Evolutionary conservation across 2,888 invertebrate genomes (phyloP), one percentile per base, ranked within the genome.

Genomic region (Petrophora chlorosata): DNA sequence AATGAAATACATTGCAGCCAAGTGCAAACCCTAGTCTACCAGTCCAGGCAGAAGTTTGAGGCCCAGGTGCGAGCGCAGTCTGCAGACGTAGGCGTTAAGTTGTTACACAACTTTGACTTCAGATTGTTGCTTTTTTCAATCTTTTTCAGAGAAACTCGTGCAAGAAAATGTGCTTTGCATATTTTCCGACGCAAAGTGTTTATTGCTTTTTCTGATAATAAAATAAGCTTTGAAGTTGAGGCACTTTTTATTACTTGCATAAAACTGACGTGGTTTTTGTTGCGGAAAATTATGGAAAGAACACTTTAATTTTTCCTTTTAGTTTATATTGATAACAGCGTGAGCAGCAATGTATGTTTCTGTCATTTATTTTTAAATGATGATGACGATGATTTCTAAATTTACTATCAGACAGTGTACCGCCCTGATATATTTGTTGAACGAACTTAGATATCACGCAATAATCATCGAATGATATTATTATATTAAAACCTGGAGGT

Each of bases 71-170:
- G 42, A 46, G 28, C 36, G 12, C 47, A 46, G 34, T 34, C 53
- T 61, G 46, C 70, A 64, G 67, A 65, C 65, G 64, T 61, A 63
- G 54, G 67, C 70, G 70, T 66, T 73, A 75, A 76, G 63, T 76
- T 76, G 76, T 67, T 67, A 65, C 68, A 67, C 59, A 75, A 75
- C 63, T 75, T 70, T 56, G 53, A 61, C 67, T 65, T 54, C 56
- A 62, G 67, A 67, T 66, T 74, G 70, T 66, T 67, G 54, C 50
- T 57, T 67, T 64, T 65, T 64, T 58, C 51, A 63, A 61, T 53
- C 56, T 62, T 57, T 64, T 61, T 54, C 47, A 53, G 59, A 53
- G 29, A 50, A 54, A 44, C 28, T 44, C 26, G 5, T 32, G 32
- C 40, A 33, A 32, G 49, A 39, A 44, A 47, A 46, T 55, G 35